phyloP scores from a whole-genome alignment of 2,797 vertebrate genomes.

The Eulemur rubriventer region DNA sequence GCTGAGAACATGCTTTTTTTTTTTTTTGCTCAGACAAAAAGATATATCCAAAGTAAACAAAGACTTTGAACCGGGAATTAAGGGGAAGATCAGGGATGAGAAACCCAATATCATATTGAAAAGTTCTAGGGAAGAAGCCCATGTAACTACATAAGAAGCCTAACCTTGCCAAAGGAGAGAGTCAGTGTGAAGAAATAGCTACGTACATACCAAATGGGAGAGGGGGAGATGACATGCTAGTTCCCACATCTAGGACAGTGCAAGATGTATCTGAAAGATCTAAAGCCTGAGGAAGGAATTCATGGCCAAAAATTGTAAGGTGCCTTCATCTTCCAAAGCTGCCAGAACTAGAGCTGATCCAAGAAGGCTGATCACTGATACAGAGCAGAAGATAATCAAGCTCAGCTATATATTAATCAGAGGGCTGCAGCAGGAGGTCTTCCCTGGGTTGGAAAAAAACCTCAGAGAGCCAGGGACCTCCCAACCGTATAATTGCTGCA shows the following conservation, averaged over 20 bases:
- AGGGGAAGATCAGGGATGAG: neutral
- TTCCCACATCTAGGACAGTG: neutral
- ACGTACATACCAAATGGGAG: neutral
- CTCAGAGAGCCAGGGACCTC: neutral
- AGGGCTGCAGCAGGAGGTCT: neutral
- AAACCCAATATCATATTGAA: neutral
- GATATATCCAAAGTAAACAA: slow-evolving; percentile 27
- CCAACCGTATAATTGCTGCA: neutral
- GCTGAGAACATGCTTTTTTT: neutral
- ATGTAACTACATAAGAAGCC: neutral
- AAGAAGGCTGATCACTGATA: neutral
- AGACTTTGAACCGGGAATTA: neutral
- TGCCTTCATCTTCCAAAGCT: neutral
- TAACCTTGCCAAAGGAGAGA: neutral
- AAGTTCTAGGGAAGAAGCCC: neutral
- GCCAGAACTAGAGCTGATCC: neutral
- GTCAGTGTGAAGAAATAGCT: neutral
- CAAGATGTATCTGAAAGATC: neutral
- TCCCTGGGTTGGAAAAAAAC: neutral
- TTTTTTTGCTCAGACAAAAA: slow-evolving; percentile 1
- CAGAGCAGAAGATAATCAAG: neutral
- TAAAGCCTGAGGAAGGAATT: neutral
- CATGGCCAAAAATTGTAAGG: neutral
- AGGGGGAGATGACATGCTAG: neutral
- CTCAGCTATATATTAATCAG: neutral